Percentiles rank a stretch among this genome's conserved stretches.
Conservation (phyloP, 2,797 vertebrate genomes). For the Hybognathus amarus region DNA sequence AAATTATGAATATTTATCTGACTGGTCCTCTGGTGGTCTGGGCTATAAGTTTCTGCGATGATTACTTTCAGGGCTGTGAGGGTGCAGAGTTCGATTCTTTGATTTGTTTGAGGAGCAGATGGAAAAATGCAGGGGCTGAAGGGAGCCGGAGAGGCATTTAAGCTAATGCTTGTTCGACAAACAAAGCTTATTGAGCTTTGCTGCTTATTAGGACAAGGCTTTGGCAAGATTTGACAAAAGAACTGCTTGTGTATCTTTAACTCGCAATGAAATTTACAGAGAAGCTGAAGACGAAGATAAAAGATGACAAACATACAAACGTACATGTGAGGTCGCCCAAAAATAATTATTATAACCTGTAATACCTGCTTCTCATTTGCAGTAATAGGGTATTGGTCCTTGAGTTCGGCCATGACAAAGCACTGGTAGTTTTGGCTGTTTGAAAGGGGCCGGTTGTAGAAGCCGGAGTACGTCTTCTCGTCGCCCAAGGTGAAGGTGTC, state of each 20-base stretch:
- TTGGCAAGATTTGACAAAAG: neutral
- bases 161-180: constrained; percentile 40
- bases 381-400: constrained; percentile 83
- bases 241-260: neutral
- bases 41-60: constrained; percentile 29
- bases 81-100: neutral
- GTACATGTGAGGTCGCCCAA: neutral
- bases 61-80: constrained; percentile 21
- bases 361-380: constrained; percentile 59
- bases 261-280: neutral
- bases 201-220: constrained; percentile 36
- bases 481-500: constrained; percentile 91
- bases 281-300: neutral
- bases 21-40: constrained; percentile 26
- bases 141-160: constrained; percentile 3
- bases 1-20: constrained; percentile 46
- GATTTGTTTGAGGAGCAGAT: constrained; percentile 22
- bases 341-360: neutral
- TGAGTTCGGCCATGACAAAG: constrained; percentile 90
- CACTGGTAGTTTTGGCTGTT: constrained; percentile 86
- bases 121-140: constrained; percentile 4
- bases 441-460: constrained; percentile 88
- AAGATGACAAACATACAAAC: neutral
- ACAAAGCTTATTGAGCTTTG: constrained; percentile 27
- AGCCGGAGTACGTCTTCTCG: constrained; percentile 87